A percentile compares a stretch with the other conserved stretches of the same genome.
These are phyloP conservation scores for Anoura caudifer DNA, from an alignment of 2,113 vertebrate genomes.

Conservation along the genomic window DNA sequence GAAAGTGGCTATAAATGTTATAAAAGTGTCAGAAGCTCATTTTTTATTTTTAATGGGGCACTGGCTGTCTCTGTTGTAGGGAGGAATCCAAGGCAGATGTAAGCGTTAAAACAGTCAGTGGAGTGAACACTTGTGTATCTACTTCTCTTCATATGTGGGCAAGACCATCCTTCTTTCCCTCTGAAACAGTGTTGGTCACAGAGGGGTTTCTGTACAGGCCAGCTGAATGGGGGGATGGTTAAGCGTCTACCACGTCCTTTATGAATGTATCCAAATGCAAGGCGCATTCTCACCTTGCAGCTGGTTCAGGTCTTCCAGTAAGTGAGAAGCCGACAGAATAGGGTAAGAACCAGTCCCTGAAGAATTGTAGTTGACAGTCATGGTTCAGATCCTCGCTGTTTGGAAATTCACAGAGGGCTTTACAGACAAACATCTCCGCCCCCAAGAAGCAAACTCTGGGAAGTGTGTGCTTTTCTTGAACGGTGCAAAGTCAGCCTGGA, in stretches of 20 bases:
- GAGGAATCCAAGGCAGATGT: not conserved
- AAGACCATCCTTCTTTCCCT: not conserved
- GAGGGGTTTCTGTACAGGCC: not conserved
- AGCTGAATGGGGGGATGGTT: not conserved
- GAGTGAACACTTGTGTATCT: not conserved
- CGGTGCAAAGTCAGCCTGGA: conserved; percentile 25
- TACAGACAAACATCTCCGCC: not conserved
- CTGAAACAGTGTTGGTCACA: not conserved
- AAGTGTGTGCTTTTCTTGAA: not conserved
- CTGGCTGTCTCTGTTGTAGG: not conserved
- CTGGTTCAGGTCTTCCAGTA: not conserved
- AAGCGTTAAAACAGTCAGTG: not conserved
- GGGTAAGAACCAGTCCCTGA: not conserved
- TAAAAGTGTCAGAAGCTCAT: not conserved
- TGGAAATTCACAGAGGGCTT: conserved; percentile 3
- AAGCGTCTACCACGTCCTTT: not conserved
- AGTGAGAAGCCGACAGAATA: not conserved
- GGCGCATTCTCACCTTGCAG: not conserved
- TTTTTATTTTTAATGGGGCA: not conserved
- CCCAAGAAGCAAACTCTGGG: not conserved
- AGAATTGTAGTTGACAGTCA: not conserved
- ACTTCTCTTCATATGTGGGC: not conserved
- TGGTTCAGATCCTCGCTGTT: not conserved
- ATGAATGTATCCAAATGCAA: not conserved
- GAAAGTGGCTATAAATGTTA: not conserved